Evolutionary conservation across 2,113 vertebrate species (phyloP).

Genomic region (Alligator sinensis): DNA sequence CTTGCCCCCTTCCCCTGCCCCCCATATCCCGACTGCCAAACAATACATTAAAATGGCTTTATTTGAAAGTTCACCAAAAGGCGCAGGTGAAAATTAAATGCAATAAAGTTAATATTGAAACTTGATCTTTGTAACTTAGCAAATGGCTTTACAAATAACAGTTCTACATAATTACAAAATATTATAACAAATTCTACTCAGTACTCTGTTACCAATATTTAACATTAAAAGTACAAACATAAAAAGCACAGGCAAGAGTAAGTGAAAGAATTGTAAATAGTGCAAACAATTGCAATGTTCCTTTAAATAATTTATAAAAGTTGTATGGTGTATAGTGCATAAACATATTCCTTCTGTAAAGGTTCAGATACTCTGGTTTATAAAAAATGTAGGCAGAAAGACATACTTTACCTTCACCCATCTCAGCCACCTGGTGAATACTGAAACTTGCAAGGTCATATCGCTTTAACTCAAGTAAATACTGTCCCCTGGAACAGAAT

Average conservation of each 20-base stretch:
- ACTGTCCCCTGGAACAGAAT: slow-evolving; percentile 79
- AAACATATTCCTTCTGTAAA: not conserved
- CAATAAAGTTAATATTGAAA: not conserved
- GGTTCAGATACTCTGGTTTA: not conserved
- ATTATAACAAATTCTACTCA: not conserved
- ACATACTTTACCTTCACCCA: slow-evolving; percentile 76
- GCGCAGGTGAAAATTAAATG: not conserved
- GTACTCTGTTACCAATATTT: not conserved
- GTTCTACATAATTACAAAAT: not conserved
- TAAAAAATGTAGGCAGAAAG: not conserved
- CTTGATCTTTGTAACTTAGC: not conserved
- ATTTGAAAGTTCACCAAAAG: no score
- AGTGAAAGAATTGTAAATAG: not conserved
- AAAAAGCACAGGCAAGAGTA: not conserved
- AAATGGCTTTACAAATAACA: not conserved
- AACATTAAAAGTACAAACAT: not conserved
- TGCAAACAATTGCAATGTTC: not conserved
- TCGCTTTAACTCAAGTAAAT: slow-evolving; percentile 80
- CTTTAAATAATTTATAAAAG: not conserved
- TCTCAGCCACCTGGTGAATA: slow-evolving; percentile 80
- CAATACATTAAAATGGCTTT: no score
- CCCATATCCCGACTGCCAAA: no score
- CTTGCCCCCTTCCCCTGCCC: no score
- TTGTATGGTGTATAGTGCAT: not conserved
- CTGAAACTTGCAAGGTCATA: slow-evolving; percentile 80